phyloP scores from a whole-genome alignment of 1,140 invertebrate species.

The Heliothis virescens region DNA sequence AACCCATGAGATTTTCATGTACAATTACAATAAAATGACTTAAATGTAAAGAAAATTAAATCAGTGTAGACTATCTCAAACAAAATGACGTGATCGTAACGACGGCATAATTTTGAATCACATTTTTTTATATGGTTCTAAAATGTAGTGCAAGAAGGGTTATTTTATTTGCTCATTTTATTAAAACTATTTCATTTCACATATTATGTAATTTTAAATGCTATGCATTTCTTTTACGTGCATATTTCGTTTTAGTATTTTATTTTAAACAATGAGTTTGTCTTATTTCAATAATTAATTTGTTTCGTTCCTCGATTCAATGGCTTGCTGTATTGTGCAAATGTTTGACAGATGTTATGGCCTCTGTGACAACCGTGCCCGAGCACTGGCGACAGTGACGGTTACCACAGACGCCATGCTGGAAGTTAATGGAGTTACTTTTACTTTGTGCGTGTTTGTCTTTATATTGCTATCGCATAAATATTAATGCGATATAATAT shows the following conservation, averaged over 20 bases:
- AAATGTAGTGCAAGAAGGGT: constrained; percentile 6
- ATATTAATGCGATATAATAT: neutral
- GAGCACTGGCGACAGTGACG: no score
- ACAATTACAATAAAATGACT: neutral
- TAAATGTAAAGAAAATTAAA: neutral
- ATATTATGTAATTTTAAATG: neutral
- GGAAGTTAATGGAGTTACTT: neutral
- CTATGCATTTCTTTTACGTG: neutral
- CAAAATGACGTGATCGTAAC: neutral
- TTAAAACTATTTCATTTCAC: neutral
- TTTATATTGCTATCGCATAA: neutral
- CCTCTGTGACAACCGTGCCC: no score
- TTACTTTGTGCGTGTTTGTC: constrained; percentile 2
- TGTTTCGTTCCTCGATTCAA: no score
- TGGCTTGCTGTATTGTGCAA: no score
- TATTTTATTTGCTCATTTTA: constrained; percentile 23
- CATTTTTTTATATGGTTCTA: neutral
- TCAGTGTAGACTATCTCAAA: neutral
- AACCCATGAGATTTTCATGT: constrained; percentile 2
- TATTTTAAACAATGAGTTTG: neutral
- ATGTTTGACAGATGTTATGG: no score
- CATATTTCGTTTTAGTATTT: neutral
- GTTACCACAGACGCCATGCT: no score
- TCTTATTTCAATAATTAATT: neutral
- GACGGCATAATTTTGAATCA: neutral